Percentiles rank a stretch among this genome's conserved stretches.
Evolutionary conservation across 2,888 invertebrate genomes (phyloP).

Genomic region (Machimus rusticus): DNA sequence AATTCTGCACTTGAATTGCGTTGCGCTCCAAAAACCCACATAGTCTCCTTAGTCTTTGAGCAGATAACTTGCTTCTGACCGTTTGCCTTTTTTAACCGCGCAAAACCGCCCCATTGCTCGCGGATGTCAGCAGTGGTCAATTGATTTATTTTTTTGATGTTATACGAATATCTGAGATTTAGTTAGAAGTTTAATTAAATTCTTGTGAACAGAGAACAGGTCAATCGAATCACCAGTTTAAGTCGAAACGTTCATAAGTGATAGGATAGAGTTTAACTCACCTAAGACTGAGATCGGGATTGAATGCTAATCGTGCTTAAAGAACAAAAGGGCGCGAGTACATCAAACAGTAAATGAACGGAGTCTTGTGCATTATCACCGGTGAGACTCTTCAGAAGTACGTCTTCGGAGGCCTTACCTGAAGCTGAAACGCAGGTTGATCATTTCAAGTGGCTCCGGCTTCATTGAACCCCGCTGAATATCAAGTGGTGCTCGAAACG

Average conservation of each 20-base stretch:
- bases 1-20: slow-evolving; percentile 33
- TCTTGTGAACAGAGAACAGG: neutral
- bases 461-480: neutral
- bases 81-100: neutral
- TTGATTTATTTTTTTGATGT: neutral
- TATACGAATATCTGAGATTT: neutral
- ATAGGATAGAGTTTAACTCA: neutral
- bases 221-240: neutral
- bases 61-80: neutral
- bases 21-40: slow-evolving; percentile 14
- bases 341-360: neutral
- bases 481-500: slow-evolving; percentile 9
- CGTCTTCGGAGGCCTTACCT: neutral
- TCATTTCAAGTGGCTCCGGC: neutral
- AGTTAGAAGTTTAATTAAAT: neutral
- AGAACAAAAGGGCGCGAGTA: neutral
- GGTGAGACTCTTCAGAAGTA: neutral
- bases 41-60: neutral
- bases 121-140: neutral
- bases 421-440: neutral
- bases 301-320: neutral
- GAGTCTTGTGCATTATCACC: neutral
- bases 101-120: neutral
- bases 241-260: neutral
- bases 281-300: neutral